phyloP scores from a whole-genome alignment of 2,888 invertebrate species.

The Meiosimyza decipiens region DNA sequence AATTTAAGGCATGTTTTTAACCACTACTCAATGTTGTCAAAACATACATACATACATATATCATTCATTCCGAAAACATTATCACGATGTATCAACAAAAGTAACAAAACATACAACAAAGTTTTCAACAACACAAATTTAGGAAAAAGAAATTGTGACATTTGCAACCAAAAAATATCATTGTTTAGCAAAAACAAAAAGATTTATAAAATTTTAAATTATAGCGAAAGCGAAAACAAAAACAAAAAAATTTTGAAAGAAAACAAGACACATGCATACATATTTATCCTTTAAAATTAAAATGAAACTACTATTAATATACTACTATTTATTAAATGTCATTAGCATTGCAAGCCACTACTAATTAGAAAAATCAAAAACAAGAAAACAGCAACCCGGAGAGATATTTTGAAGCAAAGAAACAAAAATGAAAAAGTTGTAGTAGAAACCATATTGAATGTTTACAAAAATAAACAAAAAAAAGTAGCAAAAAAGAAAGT shows the following conservation, averaged over 20 bases:
- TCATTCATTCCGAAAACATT: conserved; percentile 11
- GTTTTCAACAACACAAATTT: conserved; percentile 36
- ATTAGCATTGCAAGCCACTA: conserved; percentile 53
- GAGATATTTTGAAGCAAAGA: conserved; percentile 36
- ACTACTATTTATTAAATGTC: conserved; percentile 61
- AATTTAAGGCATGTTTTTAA: too few species aligned
- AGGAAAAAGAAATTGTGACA: conserved; percentile 35
- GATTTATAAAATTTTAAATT: conserved; percentile 49
- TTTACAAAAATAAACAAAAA: conserved; percentile 33
- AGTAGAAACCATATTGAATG: conserved; percentile 41
- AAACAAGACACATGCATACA: conserved; percentile 40
- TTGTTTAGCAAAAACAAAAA: conserved; percentile 49
- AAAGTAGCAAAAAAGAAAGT: conserved; percentile 11
- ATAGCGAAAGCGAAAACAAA: conserved; percentile 34
- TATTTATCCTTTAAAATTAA: conserved; percentile 30
- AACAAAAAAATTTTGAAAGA: conserved; percentile 46
- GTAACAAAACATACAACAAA: conserved; percentile 21
- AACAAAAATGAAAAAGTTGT: conserved; percentile 34
- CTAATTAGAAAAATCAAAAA: conserved; percentile 37
- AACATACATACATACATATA: conserved; percentile 13
- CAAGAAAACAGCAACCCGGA: conserved; percentile 44
- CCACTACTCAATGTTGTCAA: not conserved
- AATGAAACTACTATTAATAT: conserved; percentile 27
- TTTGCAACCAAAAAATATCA: conserved; percentile 39
- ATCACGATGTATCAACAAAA: conserved; percentile 28